Percentiles rank a stretch among this genome's conserved stretches.
Conservation (phyloP, 2,888 invertebrate species). For the Eubasilissa splendida region DNA sequence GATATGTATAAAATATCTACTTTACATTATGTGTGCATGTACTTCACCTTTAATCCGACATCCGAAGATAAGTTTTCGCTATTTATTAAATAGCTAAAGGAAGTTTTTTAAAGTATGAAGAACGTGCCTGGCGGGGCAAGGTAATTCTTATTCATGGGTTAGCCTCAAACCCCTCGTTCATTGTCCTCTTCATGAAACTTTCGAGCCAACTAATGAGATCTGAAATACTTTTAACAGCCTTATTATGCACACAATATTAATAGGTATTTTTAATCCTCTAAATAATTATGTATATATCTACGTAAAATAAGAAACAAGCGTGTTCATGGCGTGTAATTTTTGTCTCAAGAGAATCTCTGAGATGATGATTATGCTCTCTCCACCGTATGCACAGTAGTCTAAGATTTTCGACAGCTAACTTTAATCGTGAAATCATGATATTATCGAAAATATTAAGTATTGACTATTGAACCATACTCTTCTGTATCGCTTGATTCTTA, state of each 20-base stretch:
- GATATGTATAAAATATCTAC: not conserved
- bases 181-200: not conserved
- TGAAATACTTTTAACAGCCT: constrained; percentile 30
- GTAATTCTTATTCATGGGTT: constrained; percentile 36
- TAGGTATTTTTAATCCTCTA: not conserved
- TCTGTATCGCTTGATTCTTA: too few species aligned
- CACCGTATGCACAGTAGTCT: not conserved
- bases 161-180: constrained; percentile 9
- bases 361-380: not conserved
- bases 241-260: constrained; percentile 20
- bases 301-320: not conserved
- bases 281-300: not conserved
- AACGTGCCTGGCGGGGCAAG: constrained; percentile 12
- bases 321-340: not conserved
- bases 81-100: constrained; percentile 15
- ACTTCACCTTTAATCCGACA: not conserved
- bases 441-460: too few species aligned
- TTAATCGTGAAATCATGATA: too few species aligned
- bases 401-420: too few species aligned
- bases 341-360: not conserved
- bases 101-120: constrained; percentile 21
- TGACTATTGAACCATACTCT: too few species aligned
- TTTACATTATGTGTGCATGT: not conserved
- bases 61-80: constrained; percentile 13
- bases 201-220: constrained; percentile 30